Conservation (phyloP, 1,140 invertebrate species). For the Hyles euphorbiae region DNA sequence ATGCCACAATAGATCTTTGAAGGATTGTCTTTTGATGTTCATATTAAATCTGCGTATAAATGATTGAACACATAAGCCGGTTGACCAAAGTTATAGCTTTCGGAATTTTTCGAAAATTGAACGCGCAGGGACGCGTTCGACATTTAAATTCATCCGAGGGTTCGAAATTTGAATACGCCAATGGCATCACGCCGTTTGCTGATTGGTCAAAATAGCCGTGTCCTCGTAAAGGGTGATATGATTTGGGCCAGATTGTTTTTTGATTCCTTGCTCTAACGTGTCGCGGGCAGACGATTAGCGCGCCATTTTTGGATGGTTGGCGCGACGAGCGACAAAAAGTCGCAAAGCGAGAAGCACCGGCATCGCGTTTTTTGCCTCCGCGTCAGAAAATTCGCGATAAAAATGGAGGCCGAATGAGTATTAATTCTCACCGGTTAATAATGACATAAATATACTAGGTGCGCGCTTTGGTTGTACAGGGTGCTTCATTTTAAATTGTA, state of each 20-base stretch:
- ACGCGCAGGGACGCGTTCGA: constrained; percentile 27
- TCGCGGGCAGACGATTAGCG: constrained; percentile 34
- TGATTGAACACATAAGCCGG: constrained; percentile 1
- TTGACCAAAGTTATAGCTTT: constrained; percentile 19
- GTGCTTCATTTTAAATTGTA: constrained; percentile 21
- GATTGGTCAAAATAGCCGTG: constrained; percentile 30
- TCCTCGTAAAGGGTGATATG: constrained; percentile 17
- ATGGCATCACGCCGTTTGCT: constrained; percentile 27
- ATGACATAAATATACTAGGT: constrained; percentile 72
- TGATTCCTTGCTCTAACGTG: constrained; percentile 28
- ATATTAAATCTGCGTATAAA: too few relatives aligned
- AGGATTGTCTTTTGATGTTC: too few relatives aligned
- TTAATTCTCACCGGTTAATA: constrained; percentile 72
- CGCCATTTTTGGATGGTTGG: constrained; percentile 46
- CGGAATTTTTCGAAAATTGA: constrained; percentile 32
- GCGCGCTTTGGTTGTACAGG: constrained; percentile 40
- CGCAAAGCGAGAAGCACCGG: constrained; percentile 18
- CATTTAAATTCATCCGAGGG: constrained; percentile 32
- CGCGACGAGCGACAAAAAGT: constrained; percentile 18
- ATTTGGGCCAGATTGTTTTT: constrained; percentile 28
- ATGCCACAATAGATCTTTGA: too few relatives aligned
- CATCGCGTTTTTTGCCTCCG: constrained; percentile 53
- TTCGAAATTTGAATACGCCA: constrained; percentile 50
- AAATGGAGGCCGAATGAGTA: constrained; percentile 70
- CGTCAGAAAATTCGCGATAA: constrained; percentile 55